phyloP scores from a whole-genome alignment of 2,888 invertebrate species.

The Ctena decussata region DNA sequence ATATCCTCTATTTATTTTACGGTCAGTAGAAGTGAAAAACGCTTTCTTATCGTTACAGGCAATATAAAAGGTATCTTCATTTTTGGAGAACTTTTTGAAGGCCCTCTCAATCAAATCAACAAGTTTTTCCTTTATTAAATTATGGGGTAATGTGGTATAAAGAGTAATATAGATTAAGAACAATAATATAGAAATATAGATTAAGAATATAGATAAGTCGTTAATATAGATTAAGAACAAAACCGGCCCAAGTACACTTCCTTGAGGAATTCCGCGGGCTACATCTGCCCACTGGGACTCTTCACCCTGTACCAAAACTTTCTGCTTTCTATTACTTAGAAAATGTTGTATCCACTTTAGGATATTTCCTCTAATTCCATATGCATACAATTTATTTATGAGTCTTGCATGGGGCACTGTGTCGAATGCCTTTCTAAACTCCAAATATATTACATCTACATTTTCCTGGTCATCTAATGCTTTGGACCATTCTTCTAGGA shows the following conservation, averaged over 20 bases:
- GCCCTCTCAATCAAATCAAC: no score
- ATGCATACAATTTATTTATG: neutral
- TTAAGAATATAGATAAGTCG: no score
- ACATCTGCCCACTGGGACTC: constrained; percentile 15
- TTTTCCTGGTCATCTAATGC: neutral
- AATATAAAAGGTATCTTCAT: no score
- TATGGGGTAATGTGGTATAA: no score
- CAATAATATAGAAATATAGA: no score
- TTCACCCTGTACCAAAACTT: constrained; percentile 5
- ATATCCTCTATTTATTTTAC: no score
- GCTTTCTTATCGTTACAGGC: no score
- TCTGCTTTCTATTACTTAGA: constrained; percentile 21
- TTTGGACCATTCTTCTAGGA: constrained; percentile 1
- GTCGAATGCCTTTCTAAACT: constrained; percentile 25
- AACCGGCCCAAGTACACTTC: constrained; percentile 14
- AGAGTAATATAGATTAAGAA: no score
- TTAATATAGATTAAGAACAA: constrained; percentile 27
- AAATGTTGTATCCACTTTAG: constrained; percentile 24
- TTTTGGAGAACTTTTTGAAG: no score
- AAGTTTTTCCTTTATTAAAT: no score
- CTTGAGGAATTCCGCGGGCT: constrained; percentile 32
- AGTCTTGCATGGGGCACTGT: constrained; percentile 22
- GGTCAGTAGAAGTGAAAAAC: no score
- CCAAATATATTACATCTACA: constrained; percentile 14
- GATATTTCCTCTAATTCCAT: constrained; percentile 1